These are phyloP conservation scores for Chaetorhynchus papuensis DNA, from an alignment of 2,113 vertebrate genomes.

Conservation along the genomic window DNA sequence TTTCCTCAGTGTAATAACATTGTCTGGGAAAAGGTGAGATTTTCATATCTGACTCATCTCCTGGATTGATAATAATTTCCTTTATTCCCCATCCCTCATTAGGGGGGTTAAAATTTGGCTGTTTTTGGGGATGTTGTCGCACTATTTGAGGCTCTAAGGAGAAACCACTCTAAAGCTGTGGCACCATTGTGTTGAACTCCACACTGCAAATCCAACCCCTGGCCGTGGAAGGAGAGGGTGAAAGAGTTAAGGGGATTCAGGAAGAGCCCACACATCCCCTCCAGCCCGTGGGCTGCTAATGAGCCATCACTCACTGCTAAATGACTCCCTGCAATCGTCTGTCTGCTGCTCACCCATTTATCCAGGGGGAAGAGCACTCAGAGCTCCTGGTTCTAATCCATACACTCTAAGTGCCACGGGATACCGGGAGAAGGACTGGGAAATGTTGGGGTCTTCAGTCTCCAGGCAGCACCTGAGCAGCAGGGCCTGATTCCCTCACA, in stretches of 20 bases:
- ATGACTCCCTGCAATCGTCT: neutral
- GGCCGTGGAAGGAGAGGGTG: neutral
- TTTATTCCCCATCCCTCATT: neutral
- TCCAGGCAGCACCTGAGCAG: neutral
- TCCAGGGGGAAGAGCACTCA: neutral
- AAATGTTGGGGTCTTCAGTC: neutral
- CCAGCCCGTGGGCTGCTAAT: conserved; percentile 36
- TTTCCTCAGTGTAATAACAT: conserved; percentile 2
- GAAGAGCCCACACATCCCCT: neutral
- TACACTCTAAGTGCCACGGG: neutral
- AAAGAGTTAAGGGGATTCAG: neutral
- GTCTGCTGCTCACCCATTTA: conserved; percentile 11
- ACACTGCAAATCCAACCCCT: neutral
- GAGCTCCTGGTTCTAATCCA: neutral
- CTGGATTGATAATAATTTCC: conserved; percentile 7
- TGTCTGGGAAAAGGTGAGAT: conserved; percentile 18
- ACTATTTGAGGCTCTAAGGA: neutral
- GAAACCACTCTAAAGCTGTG: neutral
- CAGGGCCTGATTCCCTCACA: rapidly evolving
- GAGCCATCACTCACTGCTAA: conserved; percentile 31
- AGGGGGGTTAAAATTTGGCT: neutral
- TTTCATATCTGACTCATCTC: conserved; percentile 57
- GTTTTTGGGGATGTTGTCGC: neutral
- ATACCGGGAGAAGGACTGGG: neutral
- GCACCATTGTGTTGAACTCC: neutral